phyloP scores from a whole-genome alignment of 1,140 invertebrate species.

The Lepidurus couesii region DNA sequence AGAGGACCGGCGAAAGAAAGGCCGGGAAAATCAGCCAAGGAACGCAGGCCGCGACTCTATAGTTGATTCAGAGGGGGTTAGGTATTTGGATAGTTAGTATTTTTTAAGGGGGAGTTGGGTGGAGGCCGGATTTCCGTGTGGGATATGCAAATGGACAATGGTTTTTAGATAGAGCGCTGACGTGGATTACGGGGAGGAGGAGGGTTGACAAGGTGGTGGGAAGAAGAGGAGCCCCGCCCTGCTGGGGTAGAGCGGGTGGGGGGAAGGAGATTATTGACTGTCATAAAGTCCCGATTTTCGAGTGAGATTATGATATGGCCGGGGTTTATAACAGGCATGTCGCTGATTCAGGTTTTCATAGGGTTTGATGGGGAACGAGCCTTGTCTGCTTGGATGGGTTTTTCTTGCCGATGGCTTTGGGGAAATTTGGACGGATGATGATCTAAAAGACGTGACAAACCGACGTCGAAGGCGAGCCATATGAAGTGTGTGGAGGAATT shows the following conservation, averaged over 20 bases:
- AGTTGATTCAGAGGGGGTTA: too few species aligned
- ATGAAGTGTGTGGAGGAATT: too few species aligned
- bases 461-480: too few species aligned
- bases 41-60: background rate
- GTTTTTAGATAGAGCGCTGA: background rate
- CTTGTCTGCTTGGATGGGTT: too few species aligned
- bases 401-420: too few species aligned
- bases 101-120: background rate
- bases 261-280: constrained; percentile 14
- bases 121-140: background rate
- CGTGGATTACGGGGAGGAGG: background rate
- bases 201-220: background rate
- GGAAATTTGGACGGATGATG: too few species aligned
- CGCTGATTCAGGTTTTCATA: too few species aligned
- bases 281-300: constrained; percentile 9
- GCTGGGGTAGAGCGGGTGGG: background rate
- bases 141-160: background rate
- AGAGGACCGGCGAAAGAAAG: background rate
- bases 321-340: background rate
- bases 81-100: too few species aligned
- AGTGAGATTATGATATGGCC: background rate
- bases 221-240: background rate
- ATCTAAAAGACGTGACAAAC: too few species aligned
- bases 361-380: too few species aligned
- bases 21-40: background rate